These are phyloP conservation scores for Standfussiana lucernea DNA, from an alignment of 2,888 invertebrate genomes.

Conservation along the genomic window DNA sequence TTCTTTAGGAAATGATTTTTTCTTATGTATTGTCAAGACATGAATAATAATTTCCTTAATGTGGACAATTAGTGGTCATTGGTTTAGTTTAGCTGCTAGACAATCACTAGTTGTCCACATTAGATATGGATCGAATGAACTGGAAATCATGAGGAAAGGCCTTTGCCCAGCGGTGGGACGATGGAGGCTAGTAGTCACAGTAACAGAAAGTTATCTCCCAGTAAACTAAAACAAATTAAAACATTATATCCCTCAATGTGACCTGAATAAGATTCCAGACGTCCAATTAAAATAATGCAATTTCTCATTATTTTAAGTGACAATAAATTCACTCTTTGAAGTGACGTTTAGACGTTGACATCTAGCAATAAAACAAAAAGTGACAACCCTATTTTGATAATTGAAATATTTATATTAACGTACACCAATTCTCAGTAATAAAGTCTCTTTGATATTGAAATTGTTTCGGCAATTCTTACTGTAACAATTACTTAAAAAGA, in stretches of 20 bases:
- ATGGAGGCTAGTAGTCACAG: neutral
- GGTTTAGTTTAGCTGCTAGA: too few relatives aligned
- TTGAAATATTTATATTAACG: constrained; percentile 15
- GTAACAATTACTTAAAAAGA: constrained; percentile 21
- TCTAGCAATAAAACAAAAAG: neutral
- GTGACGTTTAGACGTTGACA: constrained; percentile 1
- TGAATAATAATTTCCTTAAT: too few relatives aligned
- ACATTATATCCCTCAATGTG: neutral
- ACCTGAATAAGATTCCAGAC: neutral
- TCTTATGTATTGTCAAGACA: too few relatives aligned
- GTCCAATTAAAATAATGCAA: neutral
- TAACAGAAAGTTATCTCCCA: too few relatives aligned
- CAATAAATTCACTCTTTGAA: neutral
- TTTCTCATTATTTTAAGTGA: neutral
- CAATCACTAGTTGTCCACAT: neutral
- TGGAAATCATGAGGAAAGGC: neutral
- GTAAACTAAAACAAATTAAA: neutral
- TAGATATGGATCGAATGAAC: neutral
- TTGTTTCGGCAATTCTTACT: constrained; percentile 16
- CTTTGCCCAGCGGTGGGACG: neutral
- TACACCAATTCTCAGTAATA: constrained; percentile 8
- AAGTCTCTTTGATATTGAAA: constrained; percentile 39
- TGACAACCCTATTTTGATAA: constrained; percentile 15
- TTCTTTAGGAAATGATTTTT: neutral
- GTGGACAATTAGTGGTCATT: too few relatives aligned